Evolutionary conservation across 1,140 invertebrate genomes (phyloP).

Genomic region (Musca domestica): DNA sequence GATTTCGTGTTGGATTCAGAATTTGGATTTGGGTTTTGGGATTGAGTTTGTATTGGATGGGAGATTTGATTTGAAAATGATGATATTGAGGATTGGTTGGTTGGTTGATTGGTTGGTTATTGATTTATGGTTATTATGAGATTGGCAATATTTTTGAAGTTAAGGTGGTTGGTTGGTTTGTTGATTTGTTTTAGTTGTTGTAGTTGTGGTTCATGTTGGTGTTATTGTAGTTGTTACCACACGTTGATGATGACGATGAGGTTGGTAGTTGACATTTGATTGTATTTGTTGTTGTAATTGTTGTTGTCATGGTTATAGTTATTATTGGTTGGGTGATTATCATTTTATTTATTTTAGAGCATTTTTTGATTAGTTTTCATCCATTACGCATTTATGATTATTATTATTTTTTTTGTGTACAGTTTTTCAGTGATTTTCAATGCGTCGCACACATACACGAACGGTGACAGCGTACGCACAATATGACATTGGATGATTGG

Average conservation of each 20-base stretch:
- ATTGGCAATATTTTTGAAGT: neutral
- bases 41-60: neutral
- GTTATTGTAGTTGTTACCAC: no score
- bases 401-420: no score
- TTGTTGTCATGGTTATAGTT: no score
- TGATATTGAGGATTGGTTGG: neutral
- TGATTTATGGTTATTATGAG: neutral
- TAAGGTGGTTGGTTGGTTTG: constrained; percentile 18
- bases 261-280: neutral
- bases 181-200: constrained; percentile 15
- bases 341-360: no score
- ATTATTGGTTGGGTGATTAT: no score
- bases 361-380: no score
- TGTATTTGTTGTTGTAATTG: constrained; percentile 10
- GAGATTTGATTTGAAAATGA: neutral
- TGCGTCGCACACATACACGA: no score
- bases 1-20: neutral
- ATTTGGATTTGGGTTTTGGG: constrained; percentile 1
- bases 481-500: no score
- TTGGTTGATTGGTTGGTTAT: neutral
- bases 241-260: no score
- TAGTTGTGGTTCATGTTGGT: neutral
- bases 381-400: no score
- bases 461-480: no score
- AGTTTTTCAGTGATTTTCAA: no score